These are phyloP conservation scores for Malurus elegans DNA, from an alignment of 2,113 vertebrate species.

Conservation along the genomic window DNA sequence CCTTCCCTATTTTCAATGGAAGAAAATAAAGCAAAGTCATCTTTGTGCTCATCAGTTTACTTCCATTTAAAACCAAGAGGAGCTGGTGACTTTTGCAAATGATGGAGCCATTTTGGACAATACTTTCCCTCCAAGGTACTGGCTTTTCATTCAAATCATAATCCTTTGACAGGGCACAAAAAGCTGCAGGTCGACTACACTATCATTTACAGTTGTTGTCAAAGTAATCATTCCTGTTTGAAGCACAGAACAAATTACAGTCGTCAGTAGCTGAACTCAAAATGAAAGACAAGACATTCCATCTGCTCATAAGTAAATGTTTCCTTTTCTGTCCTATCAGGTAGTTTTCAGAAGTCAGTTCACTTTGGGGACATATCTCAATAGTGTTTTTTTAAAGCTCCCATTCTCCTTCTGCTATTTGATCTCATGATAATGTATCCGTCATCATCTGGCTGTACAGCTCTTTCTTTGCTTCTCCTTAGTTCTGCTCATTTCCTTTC, in stretches of 20 bases:
- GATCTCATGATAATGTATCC: not conserved
- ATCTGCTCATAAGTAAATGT: not conserved
- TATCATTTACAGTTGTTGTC: not conserved
- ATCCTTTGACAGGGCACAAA: not conserved
- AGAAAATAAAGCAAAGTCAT: not conserved
- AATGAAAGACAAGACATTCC: not conserved
- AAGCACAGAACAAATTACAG: not conserved
- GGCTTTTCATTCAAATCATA: not conserved
- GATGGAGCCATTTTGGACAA: not conserved
- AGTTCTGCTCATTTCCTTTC: not conserved
- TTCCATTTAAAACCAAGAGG: not conserved
- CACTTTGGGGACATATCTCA: not conserved
- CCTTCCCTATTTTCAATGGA: too few species aligned
- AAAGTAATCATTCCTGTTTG: not conserved
- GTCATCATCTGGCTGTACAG: not conserved
- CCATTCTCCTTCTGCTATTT: not conserved
- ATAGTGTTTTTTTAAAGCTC: not conserved
- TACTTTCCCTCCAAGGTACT: not conserved
- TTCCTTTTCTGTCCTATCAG: not conserved
- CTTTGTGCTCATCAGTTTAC: not conserved
- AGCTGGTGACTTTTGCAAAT: not conserved
- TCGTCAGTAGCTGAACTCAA: not conserved
- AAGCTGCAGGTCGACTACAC: not conserved
- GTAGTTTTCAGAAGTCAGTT: not conserved
- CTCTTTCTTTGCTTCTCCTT: not conserved